A percentile compares a stretch with the other conserved stretches of the same genome.
phyloP scores from a whole-genome alignment of 2,888 invertebrate genomes.

The Stegana nigrithorax region DNA sequence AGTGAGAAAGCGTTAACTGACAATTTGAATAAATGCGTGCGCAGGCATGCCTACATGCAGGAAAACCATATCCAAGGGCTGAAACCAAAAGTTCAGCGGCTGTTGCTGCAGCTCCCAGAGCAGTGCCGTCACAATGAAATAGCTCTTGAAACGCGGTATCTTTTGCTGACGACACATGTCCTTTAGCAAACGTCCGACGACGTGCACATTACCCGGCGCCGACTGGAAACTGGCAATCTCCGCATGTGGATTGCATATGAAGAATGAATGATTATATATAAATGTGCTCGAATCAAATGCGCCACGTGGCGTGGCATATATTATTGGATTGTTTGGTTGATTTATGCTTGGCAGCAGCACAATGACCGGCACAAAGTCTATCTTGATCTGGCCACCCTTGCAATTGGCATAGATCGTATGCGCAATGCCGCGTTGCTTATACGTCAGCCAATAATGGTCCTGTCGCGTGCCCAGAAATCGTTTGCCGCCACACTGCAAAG shows the following conservation, averaged over 20 bases:
- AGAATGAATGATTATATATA: background rate
- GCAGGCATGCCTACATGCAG: background rate
- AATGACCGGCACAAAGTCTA: background rate
- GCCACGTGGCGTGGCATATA: constrained; percentile 1
- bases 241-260: constrained; percentile 1
- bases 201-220: background rate
- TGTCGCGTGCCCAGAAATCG: background rate
- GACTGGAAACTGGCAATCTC: background rate
- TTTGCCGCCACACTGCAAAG: background rate
- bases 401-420: background rate
- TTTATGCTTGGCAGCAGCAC: background rate
- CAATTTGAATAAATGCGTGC: background rate
- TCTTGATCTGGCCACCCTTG: background rate
- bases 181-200: constrained; percentile 1
- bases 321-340: background rate
- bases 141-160: background rate
- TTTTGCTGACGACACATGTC: background rate
- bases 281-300: background rate
- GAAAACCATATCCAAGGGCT: background rate
- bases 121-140: background rate
- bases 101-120: background rate
- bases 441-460: background rate
- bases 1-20: background rate
- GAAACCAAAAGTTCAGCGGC: background rate
- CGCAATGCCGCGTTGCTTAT: constrained; percentile 1